phyloP scores from a whole-genome alignment of 92 coral and sea anemone species.

The Porites evermanni region DNA sequence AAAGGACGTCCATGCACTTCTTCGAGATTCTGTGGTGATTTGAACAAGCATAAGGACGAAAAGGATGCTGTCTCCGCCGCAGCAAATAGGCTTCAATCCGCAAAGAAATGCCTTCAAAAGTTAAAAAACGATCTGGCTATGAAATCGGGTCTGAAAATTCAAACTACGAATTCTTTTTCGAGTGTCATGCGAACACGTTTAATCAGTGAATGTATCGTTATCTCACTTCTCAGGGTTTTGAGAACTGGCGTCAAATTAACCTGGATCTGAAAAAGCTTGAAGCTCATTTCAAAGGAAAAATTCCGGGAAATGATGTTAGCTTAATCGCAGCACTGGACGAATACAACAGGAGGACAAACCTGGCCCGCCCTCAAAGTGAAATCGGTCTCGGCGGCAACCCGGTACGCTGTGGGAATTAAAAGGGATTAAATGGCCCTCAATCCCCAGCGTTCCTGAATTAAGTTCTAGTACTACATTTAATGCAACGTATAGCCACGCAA shows the following conservation, averaged over 20 bases:
- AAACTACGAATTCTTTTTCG: slow-evolving; percentile 33
- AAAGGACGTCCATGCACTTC: slow-evolving; percentile 28
- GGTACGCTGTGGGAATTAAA: slow-evolving; percentile 45
- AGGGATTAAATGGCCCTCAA: slow-evolving; percentile 39
- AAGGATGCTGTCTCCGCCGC: slow-evolving; percentile 31
- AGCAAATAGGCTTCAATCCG: slow-evolving; percentile 21
- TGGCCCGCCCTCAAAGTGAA: slow-evolving; percentile 3
- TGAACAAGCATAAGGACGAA: slow-evolving; percentile 40
- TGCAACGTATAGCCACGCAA: slow-evolving; percentile 9
- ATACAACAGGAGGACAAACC: slow-evolving; percentile 14
- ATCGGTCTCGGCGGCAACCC: slow-evolving; percentile 39
- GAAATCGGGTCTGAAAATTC: slow-evolving; percentile 38
- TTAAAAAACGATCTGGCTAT: neutral
- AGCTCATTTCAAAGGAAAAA: slow-evolving; percentile 39
- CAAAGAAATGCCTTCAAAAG: slow-evolving; percentile 25
- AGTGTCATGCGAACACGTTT: slow-evolving; percentile 13
- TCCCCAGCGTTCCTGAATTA: slow-evolving; percentile 1
- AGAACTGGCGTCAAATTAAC: slow-evolving; percentile 41
- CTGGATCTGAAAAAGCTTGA: slow-evolving; percentile 51
- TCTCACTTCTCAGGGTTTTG: slow-evolving; percentile 31
- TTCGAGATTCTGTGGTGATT: slow-evolving; percentile 41
- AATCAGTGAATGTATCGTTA: slow-evolving; percentile 40
- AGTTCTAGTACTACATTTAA: neutral
- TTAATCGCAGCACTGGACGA: slow-evolving; percentile 27
- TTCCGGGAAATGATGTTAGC: slow-evolving; percentile 8